Base-by-base conservation (phyloP, 2,797 vertebrate species). In the Remorina albescens region DNA sequence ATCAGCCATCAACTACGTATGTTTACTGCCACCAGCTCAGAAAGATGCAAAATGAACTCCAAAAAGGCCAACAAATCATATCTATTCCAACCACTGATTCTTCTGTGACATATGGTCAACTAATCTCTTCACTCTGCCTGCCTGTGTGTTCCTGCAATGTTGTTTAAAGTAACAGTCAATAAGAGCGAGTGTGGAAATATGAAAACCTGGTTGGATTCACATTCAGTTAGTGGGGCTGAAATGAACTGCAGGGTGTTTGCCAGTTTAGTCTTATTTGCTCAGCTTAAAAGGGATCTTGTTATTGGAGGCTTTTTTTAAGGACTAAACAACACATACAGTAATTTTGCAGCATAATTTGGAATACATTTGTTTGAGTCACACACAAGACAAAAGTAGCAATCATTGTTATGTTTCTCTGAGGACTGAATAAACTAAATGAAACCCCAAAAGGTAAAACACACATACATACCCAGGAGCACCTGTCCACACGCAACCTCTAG, bases 401-500 rank as follows among this genome's bases (percentile, higher is more conserved):
- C 8, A 12, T 15, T 34, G 6, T 47, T 32, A 5, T 12, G 4
- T 32, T 19, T 5, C 23, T 6, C 7, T 5, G 19, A 12, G 19
- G 44, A 3, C 19, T 28, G 37, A 74, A 58, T 47, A 46, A 53
- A 3, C 19, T 28, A 32, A 74, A 58, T 47, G 46, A 53, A 26
- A 50, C 39, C 63, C 54, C 49, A 34, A 46, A 26, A 70, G 34
- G 70, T 41, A 61, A 55, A 37, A 67, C 67, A 81, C 56, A 51
- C 34, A 66, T 25, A 41, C 57, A 67, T 58, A 65, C 15, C 0
- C 3, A 50, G n/a, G 21, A 62, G 80, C 77, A 91, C 61, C 76
- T 85, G 67, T 56, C 26, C 63, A 26, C 61, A 79, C 56, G 28
- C 64, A 74, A 67, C 78, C 26, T 44, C 51, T 41, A 42, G 39